These are phyloP conservation scores for Neomorphus geoffroyi DNA, from an alignment of 2,797 vertebrate species.

Conservation along the genomic window DNA sequence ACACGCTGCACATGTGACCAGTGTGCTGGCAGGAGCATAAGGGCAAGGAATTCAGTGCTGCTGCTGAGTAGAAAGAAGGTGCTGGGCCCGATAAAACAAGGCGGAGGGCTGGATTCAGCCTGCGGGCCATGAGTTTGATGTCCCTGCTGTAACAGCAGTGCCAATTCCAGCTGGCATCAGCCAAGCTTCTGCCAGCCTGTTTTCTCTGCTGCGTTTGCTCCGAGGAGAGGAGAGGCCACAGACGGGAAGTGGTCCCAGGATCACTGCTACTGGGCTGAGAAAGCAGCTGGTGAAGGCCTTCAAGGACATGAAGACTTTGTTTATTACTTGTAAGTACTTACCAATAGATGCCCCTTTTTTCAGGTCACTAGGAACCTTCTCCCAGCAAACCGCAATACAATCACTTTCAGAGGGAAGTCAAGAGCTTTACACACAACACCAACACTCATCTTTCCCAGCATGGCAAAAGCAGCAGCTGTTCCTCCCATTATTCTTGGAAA, in stretches of 20 bases:
- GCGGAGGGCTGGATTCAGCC: no score
- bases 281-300: not conserved
- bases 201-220: not conserved
- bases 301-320: not conserved
- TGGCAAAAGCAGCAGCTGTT: constrained; percentile 3
- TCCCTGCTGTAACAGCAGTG: not conserved
- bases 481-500: constrained; percentile 35
- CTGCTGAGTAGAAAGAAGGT: no score
- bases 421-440: not conserved
- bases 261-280: not conserved
- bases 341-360: not conserved
- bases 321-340: not conserved
- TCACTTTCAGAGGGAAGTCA: not conserved
- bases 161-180: not conserved
- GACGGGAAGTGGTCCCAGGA: not conserved
- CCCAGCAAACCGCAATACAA: not conserved
- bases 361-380: not conserved
- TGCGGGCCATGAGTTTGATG: no score
- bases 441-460: not conserved
- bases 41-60: no score
- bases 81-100: no score
- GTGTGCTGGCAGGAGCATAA: no score
- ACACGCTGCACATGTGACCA: no score
- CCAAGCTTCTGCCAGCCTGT: not conserved
- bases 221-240: not conserved